Conservation (phyloP, 2,888 invertebrate species). For the Aproaerema taeniolella region DNA sequence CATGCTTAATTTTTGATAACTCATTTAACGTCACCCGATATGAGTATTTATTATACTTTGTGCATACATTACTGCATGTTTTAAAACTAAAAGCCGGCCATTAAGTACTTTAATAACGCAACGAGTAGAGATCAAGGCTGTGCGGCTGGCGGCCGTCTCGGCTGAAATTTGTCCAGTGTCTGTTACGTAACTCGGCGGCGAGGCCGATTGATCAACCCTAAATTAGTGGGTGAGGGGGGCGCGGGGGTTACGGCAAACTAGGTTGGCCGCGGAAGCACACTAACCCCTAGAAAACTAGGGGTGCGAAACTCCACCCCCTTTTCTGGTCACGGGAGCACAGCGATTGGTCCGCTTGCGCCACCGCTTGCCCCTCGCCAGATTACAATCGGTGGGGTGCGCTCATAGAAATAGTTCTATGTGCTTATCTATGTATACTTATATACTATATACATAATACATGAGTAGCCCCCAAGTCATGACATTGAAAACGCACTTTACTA, state of each 20-base stretch:
- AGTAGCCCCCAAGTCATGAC: slow-evolving; percentile 60
- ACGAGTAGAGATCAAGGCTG: not conserved
- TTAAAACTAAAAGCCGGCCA: too few relatives aligned
- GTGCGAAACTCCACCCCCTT: slow-evolving; percentile 77
- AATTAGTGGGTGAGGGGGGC: slow-evolving; percentile 65
- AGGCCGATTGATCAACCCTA: slow-evolving; percentile 74
- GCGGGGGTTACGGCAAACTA: slow-evolving; percentile 63
- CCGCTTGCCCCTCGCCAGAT: slow-evolving; percentile 73
- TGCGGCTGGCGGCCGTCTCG: slow-evolving; percentile 2
- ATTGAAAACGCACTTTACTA: slow-evolving; percentile 48
- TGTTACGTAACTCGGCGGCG: slow-evolving; percentile 58
- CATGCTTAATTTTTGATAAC: too few relatives aligned
- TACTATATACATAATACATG: slow-evolving; percentile 53
- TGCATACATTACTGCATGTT: too few relatives aligned
- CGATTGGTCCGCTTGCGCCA: slow-evolving; percentile 69
- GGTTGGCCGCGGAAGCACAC: slow-evolving; percentile 77
- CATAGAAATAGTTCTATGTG: slow-evolving; percentile 75
- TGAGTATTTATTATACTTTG: too few relatives aligned
- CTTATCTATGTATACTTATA: slow-evolving; percentile 52
- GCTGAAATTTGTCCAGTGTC: slow-evolving; percentile 42
- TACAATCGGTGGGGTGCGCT: slow-evolving; percentile 76
- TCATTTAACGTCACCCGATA: too few relatives aligned
- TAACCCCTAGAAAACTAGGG: slow-evolving; percentile 79
- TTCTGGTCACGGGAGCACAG: slow-evolving; percentile 75
- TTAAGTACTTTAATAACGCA: too few relatives aligned